A percentile compares a stretch with the other conserved stretches of the same genome.
phyloP scores from a whole-genome alignment of 2,113 vertebrate species.

The Heterotilapia buettikoferi region DNA sequence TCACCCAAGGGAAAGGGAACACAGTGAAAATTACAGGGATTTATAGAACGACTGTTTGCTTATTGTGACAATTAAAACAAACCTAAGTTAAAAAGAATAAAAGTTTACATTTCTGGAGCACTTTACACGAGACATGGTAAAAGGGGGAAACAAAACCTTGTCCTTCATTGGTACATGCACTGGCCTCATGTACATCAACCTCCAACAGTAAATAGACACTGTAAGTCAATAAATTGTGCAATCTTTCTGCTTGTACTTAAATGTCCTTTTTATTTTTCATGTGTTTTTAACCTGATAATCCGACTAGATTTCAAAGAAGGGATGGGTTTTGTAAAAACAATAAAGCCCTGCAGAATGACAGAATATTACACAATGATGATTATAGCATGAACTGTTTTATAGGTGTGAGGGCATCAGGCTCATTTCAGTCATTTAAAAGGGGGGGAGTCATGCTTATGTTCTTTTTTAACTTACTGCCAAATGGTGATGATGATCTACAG shows the following conservation, averaged over 20 bases:
- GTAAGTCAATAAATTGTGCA: background rate
- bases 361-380: fast-evolving
- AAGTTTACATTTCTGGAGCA: background rate
- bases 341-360: background rate
- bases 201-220: background rate
- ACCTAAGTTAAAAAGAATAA: background rate
- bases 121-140: background rate
- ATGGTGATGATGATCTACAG: background rate
- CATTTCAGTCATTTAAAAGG: background rate
- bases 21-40: background rate
- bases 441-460: background rate
- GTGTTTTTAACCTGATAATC: background rate
- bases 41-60: background rate
- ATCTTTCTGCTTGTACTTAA: background rate
- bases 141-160: background rate
- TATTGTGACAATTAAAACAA: background rate
- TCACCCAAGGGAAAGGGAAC: background rate
- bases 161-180: background rate
- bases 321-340: background rate
- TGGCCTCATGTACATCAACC: background rate
- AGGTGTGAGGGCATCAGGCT: background rate
- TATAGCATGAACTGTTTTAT: fast-evolving
- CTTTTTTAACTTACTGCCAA: background rate
- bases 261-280: background rate
- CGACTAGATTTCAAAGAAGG: background rate